These are phyloP conservation scores for Atherinosoma microstoma DNA, from an alignment of 2,797 vertebrate species.

Conservation along the genomic window DNA sequence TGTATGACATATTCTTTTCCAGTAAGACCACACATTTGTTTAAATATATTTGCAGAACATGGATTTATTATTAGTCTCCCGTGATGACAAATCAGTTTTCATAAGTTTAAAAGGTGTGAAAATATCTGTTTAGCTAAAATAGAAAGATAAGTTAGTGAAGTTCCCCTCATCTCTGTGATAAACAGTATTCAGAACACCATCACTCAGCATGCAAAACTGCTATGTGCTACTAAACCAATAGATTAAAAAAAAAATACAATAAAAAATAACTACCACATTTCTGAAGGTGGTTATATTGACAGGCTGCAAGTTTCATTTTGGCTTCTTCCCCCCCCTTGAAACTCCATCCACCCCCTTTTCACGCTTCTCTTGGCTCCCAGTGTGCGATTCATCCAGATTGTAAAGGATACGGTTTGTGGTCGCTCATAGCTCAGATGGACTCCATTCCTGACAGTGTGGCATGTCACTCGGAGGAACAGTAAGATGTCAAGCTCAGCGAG, in stretches of 20 bases:
- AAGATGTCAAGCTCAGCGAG: constrained; percentile 60
- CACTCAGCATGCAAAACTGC: constrained; percentile 2
- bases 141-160: too few species aligned
- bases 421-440: constrained; percentile 68
- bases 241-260: constrained; percentile 28
- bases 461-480: constrained; percentile 60
- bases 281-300: constrained; percentile 40
- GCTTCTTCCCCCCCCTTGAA: constrained; percentile 24
- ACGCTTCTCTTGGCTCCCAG: constrained; percentile 28
- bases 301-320: constrained; percentile 21
- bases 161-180: constrained; percentile 3
- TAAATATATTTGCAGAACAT: constrained; percentile 10
- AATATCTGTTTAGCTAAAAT: neutral
- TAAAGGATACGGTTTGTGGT: constrained; percentile 68
- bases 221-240: constrained; percentile 26
- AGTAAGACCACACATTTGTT: constrained; percentile 4
- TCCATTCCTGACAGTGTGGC: constrained; percentile 65
- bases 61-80: constrained; percentile 6
- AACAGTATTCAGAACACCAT: constrained; percentile 5
- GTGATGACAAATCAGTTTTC: neutral
- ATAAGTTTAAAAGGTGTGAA: neutral
- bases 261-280: constrained; percentile 31
- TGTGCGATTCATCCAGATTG: constrained; percentile 58
- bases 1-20: neutral
- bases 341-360: constrained; percentile 39